Evolutionary conservation across 2,113 vertebrate genomes (phyloP).

Genomic region (Meriones unguiculatus): DNA sequence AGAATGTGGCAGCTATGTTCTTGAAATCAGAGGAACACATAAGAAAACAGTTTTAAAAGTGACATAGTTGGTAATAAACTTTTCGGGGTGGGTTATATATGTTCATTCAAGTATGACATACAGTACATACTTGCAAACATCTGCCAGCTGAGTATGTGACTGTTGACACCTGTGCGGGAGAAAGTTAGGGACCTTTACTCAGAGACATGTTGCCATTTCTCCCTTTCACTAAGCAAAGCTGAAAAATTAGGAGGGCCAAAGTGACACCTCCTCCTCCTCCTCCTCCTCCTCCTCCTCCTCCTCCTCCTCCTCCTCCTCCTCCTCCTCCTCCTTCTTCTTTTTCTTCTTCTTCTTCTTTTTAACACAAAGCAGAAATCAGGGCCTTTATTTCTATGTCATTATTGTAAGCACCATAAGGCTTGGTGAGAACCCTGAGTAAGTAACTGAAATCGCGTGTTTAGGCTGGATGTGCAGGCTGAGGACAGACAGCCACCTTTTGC

Average conservation of each 20-base stretch:
- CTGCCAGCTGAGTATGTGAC: neutral
- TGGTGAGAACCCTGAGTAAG: neutral
- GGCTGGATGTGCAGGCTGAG: neutral
- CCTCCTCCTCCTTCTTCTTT: too few relatives aligned
- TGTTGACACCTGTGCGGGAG: neutral
- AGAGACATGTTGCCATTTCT: neutral
- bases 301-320: too few relatives aligned
- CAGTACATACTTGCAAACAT: neutral
- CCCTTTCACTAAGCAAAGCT: neutral
- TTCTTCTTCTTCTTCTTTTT: neutral
- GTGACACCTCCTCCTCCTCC: neutral
- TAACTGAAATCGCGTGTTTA: neutral
- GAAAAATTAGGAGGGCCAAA: neutral
- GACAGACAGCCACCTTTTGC: neutral
- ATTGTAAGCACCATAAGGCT: neutral
- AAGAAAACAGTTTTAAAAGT: constrained; percentile 10
- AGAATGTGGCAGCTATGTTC: neutral
- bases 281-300: too few relatives aligned
- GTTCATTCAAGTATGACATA: neutral
- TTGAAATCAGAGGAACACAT: neutral
- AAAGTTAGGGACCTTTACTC: neutral
- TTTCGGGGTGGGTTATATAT: neutral
- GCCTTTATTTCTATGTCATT: neutral
- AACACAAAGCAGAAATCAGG: neutral
- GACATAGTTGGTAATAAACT: neutral